phyloP scores from a whole-genome alignment of 2,797 vertebrate genomes.

The Melanogrammus aeglefinus region DNA sequence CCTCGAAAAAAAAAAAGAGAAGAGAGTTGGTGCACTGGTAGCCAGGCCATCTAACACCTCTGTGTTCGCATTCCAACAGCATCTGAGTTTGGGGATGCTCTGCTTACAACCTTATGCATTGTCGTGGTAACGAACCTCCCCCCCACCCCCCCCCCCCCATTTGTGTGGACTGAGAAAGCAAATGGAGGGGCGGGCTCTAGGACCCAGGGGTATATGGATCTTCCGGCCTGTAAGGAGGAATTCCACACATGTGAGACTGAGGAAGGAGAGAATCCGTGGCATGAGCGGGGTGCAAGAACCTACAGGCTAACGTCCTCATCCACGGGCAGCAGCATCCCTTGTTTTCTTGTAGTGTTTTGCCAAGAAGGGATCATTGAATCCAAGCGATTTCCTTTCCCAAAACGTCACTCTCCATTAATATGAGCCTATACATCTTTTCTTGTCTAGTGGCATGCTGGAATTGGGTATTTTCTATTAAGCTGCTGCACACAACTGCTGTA shows the following conservation, averaged over 20 bases:
- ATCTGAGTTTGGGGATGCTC: conserved; percentile 50
- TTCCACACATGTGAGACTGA: conserved; percentile 50
- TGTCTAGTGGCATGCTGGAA: background rate
- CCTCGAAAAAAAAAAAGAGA: conserved; percentile 29
- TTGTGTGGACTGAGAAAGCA: conserved; percentile 53
- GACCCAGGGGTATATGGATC: background rate
- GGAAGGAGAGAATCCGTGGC: conserved; percentile 7
- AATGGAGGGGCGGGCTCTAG: background rate
- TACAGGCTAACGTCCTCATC: background rate
- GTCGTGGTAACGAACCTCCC: conserved; percentile 55
- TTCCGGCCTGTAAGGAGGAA: conserved; percentile 41
- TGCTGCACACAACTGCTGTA: background rate
- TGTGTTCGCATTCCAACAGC: conserved; percentile 64
- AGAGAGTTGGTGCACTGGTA: conserved; percentile 14
- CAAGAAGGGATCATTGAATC: conserved; percentile 47
- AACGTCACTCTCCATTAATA: conserved; percentile 1
- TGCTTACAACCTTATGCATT: conserved; percentile 23
- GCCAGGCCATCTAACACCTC: conserved; percentile 66
- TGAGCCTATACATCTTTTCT: background rate
- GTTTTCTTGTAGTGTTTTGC: conserved; percentile 21
- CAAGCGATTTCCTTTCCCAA: conserved; percentile 37
- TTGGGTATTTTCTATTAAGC: background rate
- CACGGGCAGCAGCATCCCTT: conserved; percentile 8
- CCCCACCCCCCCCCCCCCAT: conserved; percentile 39
- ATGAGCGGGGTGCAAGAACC: conserved; percentile 3